Conservation (phyloP, 2,113 vertebrate genomes). For the Trematocara marginatum region DNA sequence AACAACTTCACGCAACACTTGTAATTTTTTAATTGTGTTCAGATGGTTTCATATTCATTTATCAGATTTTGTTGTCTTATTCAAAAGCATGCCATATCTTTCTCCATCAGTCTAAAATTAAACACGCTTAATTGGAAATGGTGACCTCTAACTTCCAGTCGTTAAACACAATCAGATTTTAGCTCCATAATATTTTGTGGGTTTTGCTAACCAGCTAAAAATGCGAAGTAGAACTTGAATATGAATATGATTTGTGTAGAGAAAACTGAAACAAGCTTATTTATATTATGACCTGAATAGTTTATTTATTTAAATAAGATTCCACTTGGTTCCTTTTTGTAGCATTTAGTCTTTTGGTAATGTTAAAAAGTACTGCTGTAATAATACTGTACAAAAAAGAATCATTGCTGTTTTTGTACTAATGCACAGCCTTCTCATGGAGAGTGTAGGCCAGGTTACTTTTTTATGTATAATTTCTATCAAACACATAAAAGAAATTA, state of each 20-base stretch:
- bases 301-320: not conserved
- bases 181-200: not conserved
- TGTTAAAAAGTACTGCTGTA: not conserved
- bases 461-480: not conserved
- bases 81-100: not conserved
- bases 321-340: not conserved
- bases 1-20: not conserved
- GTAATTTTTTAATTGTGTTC: not conserved
- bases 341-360: not conserved
- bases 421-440: not conserved
- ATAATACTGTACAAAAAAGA: not conserved
- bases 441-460: not conserved
- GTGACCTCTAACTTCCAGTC: not conserved
- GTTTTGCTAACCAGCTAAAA: not conserved
- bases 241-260: not conserved
- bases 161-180: not conserved
- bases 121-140: not conserved
- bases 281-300: not conserved
- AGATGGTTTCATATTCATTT: slow-evolving; percentile 12
- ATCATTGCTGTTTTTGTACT: not conserved
- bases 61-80: not conserved
- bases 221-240: not conserved
- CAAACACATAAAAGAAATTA: not conserved
- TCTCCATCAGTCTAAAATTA: not conserved
- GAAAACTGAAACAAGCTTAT: not conserved